A percentile compares a stretch with the other conserved stretches of the same genome.
These are phyloP conservation scores for Ennomos quercinarius DNA, from an alignment of 2,888 invertebrate genomes.

Conservation along the genomic window DNA sequence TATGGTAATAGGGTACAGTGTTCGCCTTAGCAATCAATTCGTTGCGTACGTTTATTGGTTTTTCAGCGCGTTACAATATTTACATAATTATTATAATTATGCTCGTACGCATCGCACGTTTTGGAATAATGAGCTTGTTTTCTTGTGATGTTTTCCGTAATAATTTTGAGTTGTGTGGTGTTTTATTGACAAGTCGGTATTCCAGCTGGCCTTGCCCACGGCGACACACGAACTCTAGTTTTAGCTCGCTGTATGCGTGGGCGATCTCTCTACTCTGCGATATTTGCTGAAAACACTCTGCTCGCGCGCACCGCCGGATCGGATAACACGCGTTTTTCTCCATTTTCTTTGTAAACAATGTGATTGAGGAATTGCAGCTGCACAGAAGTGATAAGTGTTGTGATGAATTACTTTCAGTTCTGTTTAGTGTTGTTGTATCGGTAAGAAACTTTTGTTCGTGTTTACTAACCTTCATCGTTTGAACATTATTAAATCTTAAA, in stretches of 20 bases:
- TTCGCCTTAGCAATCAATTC: too few relatives aligned
- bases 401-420: slow-evolving; percentile 75
- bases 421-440: slow-evolving; percentile 72
- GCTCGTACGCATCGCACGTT: too few relatives aligned
- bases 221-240: slow-evolving; percentile 75
- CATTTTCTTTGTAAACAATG: slow-evolving; percentile 42
- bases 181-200: slow-evolving; percentile 40
- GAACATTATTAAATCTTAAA: neutral
- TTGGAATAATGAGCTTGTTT: too few relatives aligned
- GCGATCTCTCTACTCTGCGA: slow-evolving; percentile 69
- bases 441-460: slow-evolving; percentile 50
- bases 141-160: neutral
- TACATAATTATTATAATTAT: too few relatives aligned
- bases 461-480: neutral
- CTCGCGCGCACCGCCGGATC: slow-evolving; percentile 66
- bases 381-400: slow-evolving; percentile 37
- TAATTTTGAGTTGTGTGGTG: slow-evolving; percentile 19
- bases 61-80: too few relatives aligned
- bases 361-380: slow-evolving; percentile 29
- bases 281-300: slow-evolving; percentile 75
- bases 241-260: slow-evolving; percentile 74
- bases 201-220: slow-evolving; percentile 80
- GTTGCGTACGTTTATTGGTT: too few relatives aligned
- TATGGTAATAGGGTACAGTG: too few relatives aligned
- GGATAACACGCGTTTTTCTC: slow-evolving; percentile 65